Conservation (phyloP, 2,113 vertebrate genomes). For the Malaclemys terrapin region DNA sequence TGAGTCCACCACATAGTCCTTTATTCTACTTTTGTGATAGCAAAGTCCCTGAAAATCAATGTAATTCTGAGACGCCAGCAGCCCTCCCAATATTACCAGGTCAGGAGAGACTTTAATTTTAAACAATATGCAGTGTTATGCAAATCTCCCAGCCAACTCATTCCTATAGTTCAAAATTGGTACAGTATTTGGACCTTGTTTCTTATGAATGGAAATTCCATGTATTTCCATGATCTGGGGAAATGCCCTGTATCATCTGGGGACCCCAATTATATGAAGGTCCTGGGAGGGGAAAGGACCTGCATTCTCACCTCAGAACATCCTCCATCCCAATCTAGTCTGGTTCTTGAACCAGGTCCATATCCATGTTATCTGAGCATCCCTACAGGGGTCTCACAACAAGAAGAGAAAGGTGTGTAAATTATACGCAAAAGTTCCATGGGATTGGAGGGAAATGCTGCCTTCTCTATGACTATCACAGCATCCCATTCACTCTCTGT, state of each 20-base stretch:
- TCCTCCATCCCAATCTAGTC: not conserved
- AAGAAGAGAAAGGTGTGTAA: not conserved
- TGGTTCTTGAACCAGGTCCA: not conserved
- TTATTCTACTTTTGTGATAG: not conserved
- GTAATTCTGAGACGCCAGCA: not conserved
- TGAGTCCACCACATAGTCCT: not conserved
- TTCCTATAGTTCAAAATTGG: not conserved
- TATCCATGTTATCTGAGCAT: not conserved
- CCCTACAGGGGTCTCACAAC: not conserved
- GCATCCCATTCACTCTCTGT: fast-evolving
- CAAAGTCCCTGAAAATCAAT: not conserved
- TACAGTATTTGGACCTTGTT: not conserved
- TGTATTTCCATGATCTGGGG: not conserved
- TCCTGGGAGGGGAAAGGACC: not conserved
- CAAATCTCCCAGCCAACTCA: not conserved
- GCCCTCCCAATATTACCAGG: not conserved
- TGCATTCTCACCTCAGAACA: not conserved
- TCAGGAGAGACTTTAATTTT: not conserved
- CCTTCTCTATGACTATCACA: not conserved
- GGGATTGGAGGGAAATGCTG: not conserved
- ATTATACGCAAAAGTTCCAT: not conserved
- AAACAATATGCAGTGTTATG: not conserved
- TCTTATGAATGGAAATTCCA: not conserved
- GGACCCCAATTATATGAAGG: not conserved
- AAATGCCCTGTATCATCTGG: not conserved